These are phyloP conservation scores for Manduca sexta DNA, from an alignment of 1,140 invertebrate genomes.

Conservation along the genomic window DNA sequence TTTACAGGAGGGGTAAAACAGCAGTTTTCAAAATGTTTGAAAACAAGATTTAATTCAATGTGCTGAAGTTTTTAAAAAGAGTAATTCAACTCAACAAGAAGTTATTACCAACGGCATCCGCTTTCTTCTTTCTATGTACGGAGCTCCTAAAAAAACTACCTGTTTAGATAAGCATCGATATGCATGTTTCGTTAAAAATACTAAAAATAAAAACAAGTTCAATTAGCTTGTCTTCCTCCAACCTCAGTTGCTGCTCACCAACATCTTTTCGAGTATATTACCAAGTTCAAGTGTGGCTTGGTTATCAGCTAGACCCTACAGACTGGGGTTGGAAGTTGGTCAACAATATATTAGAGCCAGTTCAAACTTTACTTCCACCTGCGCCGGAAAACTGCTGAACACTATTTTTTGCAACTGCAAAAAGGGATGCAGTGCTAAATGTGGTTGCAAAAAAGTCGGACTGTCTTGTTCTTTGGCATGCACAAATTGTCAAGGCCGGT, in stretches of 20 bases:
- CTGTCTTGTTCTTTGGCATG: too few relatives aligned
- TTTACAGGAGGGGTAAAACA: slow-evolving; percentile 40
- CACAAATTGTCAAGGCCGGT: too few relatives aligned
- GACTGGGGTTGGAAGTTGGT: too few relatives aligned
- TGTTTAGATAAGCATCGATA: slow-evolving; percentile 30
- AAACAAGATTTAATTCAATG: slow-evolving; percentile 36
- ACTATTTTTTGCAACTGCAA: too few relatives aligned
- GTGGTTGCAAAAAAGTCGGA: too few relatives aligned
- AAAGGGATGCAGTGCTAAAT: too few relatives aligned
- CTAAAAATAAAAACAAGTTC: slow-evolving; percentile 29
- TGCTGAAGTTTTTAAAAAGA: slow-evolving; percentile 38
- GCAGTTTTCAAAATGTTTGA: slow-evolving; percentile 42
- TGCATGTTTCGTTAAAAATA: slow-evolving; percentile 29
- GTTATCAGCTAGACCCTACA: slow-evolving; percentile 1
- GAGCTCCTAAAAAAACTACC: slow-evolving; percentile 34
- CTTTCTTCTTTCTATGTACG: slow-evolving; percentile 37
- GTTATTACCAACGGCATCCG: slow-evolving; percentile 27
- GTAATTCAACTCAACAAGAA: slow-evolving; percentile 26
- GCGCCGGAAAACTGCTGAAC: too few relatives aligned
- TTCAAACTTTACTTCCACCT: too few relatives aligned
- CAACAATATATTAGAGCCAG: too few relatives aligned
- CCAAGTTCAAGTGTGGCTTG: slow-evolving; percentile 3
- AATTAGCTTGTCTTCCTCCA: slow-evolving; percentile 32
- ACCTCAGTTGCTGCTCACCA: slow-evolving; percentile 31
- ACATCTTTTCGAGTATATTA: slow-evolving; percentile 19